Evolutionary conservation across 53 echinoderm and acorn worm genomes (phyloP), one percentile per base, ranked within the genome.

Genomic region (Henricia sp.): DNA sequence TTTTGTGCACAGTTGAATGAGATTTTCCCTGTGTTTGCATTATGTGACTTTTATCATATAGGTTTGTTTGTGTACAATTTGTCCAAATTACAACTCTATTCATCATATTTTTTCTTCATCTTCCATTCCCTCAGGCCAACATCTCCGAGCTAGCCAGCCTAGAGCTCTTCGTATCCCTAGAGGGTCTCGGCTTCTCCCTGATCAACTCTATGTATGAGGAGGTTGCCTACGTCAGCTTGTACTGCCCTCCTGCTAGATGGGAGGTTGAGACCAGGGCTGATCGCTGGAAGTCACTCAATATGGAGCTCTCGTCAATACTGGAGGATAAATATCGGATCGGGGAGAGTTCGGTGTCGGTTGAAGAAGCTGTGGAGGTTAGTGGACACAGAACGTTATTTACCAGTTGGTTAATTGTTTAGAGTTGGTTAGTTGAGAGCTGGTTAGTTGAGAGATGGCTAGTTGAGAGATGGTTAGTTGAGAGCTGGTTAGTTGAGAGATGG

Each of bases 181-280:
- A 92, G 44, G 94, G 97, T 10, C 53, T 94, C 21, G 94, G 94
- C 33, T 44, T 97, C 51, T 97, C 97, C 6, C 88, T 97, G 24
- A 78, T 97, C 55, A 97, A 97, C 68, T 69, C 88, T 37, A 67
- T 63, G 19, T 97, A 92, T 52, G 97, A 97, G 74, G 97, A 94
- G 82, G 97, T 97, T 8, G 97, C 97, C 30, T 97, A 97, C 59
- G 66, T 91, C 66, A 94, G 90, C 68, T 32, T 97, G 46, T 92
- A 90, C 84, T 90, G 94, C 82, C 78, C 80, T 27, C 97, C 97
- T 5, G 90, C 97, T 38, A 72, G 82, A 42, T 97, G 97, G 97
- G 97, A 97, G 58, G 97, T 97, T 24, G 97, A 97, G 86, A 93
- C 95, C 26, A 94, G 90, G 67, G 86, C 90, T 28, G 92, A 97